phyloP scores from a whole-genome alignment of 2,797 vertebrate genomes.

The Pyrocephalus nanus region DNA sequence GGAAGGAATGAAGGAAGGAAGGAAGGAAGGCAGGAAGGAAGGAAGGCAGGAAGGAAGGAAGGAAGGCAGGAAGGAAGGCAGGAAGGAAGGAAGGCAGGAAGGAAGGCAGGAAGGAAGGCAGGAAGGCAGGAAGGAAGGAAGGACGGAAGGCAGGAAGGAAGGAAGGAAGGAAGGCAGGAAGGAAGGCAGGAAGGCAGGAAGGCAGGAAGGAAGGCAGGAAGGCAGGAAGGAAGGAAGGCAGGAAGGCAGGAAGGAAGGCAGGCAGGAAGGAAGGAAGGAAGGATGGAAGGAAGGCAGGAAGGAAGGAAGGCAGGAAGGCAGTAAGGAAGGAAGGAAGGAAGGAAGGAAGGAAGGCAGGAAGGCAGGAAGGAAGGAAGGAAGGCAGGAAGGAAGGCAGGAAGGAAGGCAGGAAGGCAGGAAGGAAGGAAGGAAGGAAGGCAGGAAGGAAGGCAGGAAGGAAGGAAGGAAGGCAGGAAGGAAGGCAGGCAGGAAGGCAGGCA shows the following conservation, averaged over 20 bases:
- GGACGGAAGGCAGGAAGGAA: background rate
- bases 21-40: fast-evolving
- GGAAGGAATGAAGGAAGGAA: no score
- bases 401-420: no score
- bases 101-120: fast-evolving
- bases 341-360: background rate
- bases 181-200: fast-evolving
- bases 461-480: background rate
- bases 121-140: no score
- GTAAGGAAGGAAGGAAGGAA: no score
- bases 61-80: background rate
- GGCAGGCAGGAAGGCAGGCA: background rate
- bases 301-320: fast-evolving
- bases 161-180: no score
- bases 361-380: no score
- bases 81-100: no score
- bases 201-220: no score
- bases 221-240: background rate
- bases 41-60: no score
- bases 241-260: fast-evolving
- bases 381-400: fast-evolving
- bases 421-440: background rate
- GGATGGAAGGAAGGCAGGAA: background rate
- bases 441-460: fast-evolving
- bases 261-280: no score